Evolutionary conservation across 2,797 vertebrate species (phyloP).

Genomic region (Basileuterus tristriatus): DNA sequence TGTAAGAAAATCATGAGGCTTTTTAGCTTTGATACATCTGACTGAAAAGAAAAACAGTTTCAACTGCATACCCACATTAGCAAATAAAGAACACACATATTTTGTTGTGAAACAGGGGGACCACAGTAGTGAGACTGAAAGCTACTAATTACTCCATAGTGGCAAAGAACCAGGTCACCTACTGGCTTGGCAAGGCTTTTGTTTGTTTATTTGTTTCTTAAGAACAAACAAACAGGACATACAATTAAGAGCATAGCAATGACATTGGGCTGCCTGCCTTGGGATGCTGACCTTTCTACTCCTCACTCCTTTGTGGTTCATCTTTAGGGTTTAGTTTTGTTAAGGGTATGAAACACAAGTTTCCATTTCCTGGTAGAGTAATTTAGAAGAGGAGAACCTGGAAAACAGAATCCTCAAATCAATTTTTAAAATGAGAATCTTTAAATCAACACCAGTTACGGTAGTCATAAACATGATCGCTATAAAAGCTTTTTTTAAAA

Average conservation of each 20-base stretch:
- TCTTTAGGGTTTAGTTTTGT: constrained; percentile 45
- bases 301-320: constrained; percentile 31
- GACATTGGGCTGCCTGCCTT: constrained; percentile 7
- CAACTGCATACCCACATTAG: background rate
- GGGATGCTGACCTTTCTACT: constrained; percentile 23
- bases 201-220: constrained; percentile 22
- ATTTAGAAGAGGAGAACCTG: constrained; percentile 12
- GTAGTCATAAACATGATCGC: background rate
- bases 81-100: background rate
- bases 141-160: background rate
- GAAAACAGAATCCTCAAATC: constrained; percentile 30
- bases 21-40: background rate
- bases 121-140: background rate
- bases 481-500: background rate
- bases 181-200: background rate
- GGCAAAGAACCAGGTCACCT: constrained; percentile 48
- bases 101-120: background rate
- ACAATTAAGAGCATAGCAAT: constrained; percentile 22
- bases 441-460: constrained; percentile 24
- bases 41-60: background rate
- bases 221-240: constrained; percentile 13
- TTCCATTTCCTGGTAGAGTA: constrained; percentile 48
- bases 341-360: constrained; percentile 1
- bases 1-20: background rate
- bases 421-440: background rate